phyloP scores from a whole-genome alignment of 1,140 invertebrate species.

The Plectrocnemia conspersa region DNA sequence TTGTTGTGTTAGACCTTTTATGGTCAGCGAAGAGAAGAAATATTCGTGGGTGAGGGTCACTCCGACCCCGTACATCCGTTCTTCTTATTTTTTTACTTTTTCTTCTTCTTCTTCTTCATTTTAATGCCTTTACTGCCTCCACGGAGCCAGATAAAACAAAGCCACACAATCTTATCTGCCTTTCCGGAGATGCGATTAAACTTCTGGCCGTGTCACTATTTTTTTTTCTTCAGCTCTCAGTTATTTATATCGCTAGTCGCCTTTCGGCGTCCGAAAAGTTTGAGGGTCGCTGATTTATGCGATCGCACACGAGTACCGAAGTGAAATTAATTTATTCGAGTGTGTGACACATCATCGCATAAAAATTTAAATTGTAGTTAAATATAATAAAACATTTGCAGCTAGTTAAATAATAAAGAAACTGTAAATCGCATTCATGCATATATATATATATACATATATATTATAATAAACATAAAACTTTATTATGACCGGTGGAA shows the following conservation, averaged over 20 bases:
- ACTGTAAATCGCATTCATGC: too few species aligned
- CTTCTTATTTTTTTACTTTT: not conserved
- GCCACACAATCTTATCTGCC: slow-evolving; percentile 15
- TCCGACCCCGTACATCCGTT: slow-evolving; percentile 10
- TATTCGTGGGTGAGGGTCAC: slow-evolving; percentile 15
- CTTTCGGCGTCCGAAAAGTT: not conserved
- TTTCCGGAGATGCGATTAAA: slow-evolving; percentile 5
- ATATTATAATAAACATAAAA: too few species aligned
- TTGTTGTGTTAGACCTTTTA: slow-evolving; percentile 27
- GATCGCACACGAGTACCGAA: slow-evolving; percentile 1
- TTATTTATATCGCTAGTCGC: not conserved
- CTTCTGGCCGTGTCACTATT: not conserved
- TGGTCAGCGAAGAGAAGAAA: slow-evolving; percentile 8
- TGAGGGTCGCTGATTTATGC: not conserved
- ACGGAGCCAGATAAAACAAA: slow-evolving; percentile 17
- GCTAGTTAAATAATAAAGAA: too few species aligned
- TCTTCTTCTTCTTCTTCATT: too few species aligned
- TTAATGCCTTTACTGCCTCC: slow-evolving; percentile 16
- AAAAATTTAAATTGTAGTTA: too few species aligned
- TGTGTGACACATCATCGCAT: too few species aligned
- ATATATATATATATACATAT: too few species aligned
- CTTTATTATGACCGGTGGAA: too few species aligned
- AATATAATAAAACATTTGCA: too few species aligned
- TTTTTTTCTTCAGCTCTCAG: not conserved
- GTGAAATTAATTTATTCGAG: too few species aligned